Base-by-base conservation (phyloP, 2,888 invertebrate genomes). In the Lasioglossum oenotherae region DNA sequence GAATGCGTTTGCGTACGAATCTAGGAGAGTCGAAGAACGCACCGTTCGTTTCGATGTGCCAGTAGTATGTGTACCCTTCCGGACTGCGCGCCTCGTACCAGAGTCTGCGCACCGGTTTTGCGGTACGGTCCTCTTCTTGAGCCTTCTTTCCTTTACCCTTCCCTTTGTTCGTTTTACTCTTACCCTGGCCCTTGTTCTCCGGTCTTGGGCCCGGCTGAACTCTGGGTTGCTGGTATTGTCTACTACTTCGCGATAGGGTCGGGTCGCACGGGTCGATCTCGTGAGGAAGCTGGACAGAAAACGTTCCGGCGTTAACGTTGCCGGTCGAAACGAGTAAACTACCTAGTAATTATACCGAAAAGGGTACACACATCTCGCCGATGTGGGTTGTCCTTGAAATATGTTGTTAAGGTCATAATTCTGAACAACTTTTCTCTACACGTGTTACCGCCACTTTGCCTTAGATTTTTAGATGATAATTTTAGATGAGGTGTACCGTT, bases 1-100 rank as follows among this genome's bases (percentile, higher is more conserved):
- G 27, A 4, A 49, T 2, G 19, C 49, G 19, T 19, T 19, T 4
- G 19, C 46, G 49, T 23, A 53, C 23, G 57, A n/a, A 57, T 12
- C n/a, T 4, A n/a, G 14, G 4, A n/a, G 14, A 49, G n/a, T 35
- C 19, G 2, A 23, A 12, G 8, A 12, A 84, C 91, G 87, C 95
- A 98, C 98, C 98, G 95, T 98, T 97, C 57, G 98, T 98, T 88
- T 97, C 96, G 2, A 96, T 97, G 94, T 99, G 98, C 98, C 98
- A 98, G 93, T 97, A 99, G 94, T 99, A 99, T 1, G 97, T 96
- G 90, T 97, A 96, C 0, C 98, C 98, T 92, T 98, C 97, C 74
- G 97, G 97, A 85, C 97, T 96, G 90, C 96, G 96, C 0, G 97
- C 97, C 95, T 99, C 98, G 88, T 97, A 97, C 99, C 99, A 99